These are phyloP conservation scores for Acrocephalus scirpaceus DNA, from an alignment of 2,797 vertebrate genomes.

Conservation along the genomic window DNA sequence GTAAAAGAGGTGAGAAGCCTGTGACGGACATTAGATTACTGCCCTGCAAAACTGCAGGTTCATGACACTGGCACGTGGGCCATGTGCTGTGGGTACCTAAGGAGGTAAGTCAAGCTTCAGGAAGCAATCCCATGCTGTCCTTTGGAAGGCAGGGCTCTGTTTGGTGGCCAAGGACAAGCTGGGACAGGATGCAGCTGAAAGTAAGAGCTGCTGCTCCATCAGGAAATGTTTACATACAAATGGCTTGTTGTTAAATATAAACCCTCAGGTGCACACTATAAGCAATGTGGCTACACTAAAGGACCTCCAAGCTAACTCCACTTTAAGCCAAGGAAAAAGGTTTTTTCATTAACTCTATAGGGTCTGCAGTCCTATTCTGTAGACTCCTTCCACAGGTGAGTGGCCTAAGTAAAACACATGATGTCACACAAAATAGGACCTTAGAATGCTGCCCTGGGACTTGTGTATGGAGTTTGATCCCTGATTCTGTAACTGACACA, in stretches of 20 bases:
- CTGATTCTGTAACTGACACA: background rate
- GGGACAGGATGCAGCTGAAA: conserved; percentile 57
- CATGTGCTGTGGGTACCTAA: background rate
- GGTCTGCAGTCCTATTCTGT: background rate
- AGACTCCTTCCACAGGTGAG: background rate
- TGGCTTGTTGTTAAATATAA: conserved; percentile 24
- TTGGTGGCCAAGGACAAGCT: background rate
- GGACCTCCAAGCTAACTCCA: background rate
- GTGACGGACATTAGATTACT: background rate
- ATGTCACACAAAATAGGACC: background rate
- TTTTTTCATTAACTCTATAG: background rate
- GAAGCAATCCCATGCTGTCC: fast-evolving
- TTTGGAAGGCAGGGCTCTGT: background rate
- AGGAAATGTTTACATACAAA: conserved; percentile 49
- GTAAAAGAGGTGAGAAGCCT: background rate
- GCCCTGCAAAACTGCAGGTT: background rate
- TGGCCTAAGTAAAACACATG: background rate
- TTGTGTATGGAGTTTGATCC: background rate
- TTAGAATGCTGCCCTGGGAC: background rate
- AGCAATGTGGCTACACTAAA: background rate
- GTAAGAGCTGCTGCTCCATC: background rate
- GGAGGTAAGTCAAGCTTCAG: background rate
- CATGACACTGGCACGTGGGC: background rate
- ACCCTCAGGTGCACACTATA: conserved; percentile 12
- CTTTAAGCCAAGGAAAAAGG: background rate